Evolutionary conservation across 37 sponge, comb jelly and placozoan species (phyloP).

Genomic region (Aplysina aerophoba): DNA sequence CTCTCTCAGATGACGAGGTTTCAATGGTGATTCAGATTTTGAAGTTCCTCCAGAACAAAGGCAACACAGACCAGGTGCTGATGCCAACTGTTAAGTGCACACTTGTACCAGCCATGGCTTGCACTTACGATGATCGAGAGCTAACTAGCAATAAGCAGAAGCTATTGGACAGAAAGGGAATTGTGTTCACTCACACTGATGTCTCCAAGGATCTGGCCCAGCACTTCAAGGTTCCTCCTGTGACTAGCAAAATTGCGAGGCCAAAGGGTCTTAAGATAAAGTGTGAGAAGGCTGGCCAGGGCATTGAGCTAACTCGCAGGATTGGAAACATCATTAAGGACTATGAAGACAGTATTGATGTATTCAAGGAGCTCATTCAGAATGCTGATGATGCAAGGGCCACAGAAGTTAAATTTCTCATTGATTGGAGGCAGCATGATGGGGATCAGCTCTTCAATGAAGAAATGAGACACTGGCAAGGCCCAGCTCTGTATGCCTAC

Average conservation of each 20-base stretch:
- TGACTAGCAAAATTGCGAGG: slow-evolving; percentile 52
- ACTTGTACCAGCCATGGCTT: slow-evolving; percentile 34
- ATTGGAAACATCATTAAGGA: slow-evolving; percentile 60
- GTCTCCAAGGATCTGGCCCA: slow-evolving; percentile 28
- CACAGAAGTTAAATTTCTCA: slow-evolving; percentile 67
- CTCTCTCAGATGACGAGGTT: neutral
- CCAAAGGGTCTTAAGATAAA: slow-evolving; percentile 33
- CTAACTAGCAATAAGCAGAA: slow-evolving; percentile 33
- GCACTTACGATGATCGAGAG: slow-evolving; percentile 58
- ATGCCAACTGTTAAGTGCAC: slow-evolving; percentile 39
- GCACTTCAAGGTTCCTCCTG: slow-evolving; percentile 53
- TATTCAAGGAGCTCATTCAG: slow-evolving; percentile 84
- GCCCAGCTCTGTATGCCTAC: slow-evolving; percentile 76
- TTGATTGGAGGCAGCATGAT: slow-evolving; percentile 70
- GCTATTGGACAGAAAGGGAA: neutral
- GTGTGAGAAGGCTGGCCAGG: slow-evolving; percentile 36
- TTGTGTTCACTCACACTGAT: slow-evolving; percentile 41
- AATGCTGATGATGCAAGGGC: slow-evolving; percentile 92
- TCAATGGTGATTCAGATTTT: slow-evolving; percentile 37
- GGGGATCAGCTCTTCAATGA: slow-evolving; percentile 28
- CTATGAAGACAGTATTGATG: slow-evolving; percentile 61
- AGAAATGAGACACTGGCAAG: slow-evolving; percentile 81
- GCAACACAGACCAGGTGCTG: slow-evolving; percentile 22
- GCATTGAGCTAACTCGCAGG: slow-evolving; percentile 54
- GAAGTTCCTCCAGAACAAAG: slow-evolving; percentile 23